Percentiles rank a stretch among this genome's conserved stretches.
phyloP scores from a whole-genome alignment of 2,113 vertebrate genomes.

The Barbus barbus region DNA sequence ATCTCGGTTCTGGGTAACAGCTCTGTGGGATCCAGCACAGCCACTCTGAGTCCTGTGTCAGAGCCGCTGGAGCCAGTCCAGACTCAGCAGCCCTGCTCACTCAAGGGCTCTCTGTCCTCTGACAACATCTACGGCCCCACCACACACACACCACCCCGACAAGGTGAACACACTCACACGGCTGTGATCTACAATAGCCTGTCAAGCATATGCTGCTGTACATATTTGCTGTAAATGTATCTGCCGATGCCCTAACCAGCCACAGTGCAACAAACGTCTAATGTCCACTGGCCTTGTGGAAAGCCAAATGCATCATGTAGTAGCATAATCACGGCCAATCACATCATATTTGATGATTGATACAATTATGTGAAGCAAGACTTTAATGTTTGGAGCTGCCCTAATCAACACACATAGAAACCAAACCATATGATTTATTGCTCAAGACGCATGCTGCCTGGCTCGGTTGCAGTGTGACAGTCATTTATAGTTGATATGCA shows the following conservation, averaged over 20 bases:
- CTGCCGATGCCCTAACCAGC: neutral
- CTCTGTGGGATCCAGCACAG: slow-evolving; percentile 63
- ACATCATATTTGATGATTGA: neutral
- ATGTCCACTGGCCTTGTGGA: neutral
- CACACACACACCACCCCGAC: slow-evolving; percentile 61
- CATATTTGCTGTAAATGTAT: neutral
- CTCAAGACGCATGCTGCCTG: neutral
- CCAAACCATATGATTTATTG: neutral
- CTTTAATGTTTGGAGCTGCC: neutral
- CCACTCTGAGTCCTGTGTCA: slow-evolving; percentile 66
- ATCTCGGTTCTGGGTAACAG: slow-evolving; percentile 59
- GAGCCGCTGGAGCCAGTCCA: slow-evolving; percentile 81
- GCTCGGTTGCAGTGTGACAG: neutral
- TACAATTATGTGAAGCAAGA: neutral
- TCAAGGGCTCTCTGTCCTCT: slow-evolving; percentile 94
- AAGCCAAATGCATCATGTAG: neutral
- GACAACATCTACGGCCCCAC: slow-evolving; percentile 85
- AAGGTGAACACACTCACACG: slow-evolving; percentile 66
- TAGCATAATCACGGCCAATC: neutral
- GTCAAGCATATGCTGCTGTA: neutral
- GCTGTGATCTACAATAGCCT: neutral
- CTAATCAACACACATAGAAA: neutral
- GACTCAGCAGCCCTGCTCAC: slow-evolving; percentile 97
- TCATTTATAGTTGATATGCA: neutral
- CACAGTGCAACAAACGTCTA: neutral